Evolutionary conservation across 2,797 vertebrate species (phyloP).

Genomic region (Melanotaenia maccullochi): DNA sequence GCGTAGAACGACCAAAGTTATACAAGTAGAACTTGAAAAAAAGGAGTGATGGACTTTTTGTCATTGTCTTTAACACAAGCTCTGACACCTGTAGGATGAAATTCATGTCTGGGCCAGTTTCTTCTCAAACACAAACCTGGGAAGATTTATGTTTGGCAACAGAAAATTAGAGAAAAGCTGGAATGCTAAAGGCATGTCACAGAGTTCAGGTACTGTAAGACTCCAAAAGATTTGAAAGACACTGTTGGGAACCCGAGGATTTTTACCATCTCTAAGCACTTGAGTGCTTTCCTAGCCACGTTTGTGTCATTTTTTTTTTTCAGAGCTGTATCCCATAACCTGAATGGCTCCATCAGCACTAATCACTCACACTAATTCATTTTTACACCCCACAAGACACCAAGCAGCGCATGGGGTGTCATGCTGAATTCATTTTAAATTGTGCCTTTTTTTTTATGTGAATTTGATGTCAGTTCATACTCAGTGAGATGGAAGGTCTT

Average conservation of each 20-base stretch:
- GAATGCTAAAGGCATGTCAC: constrained; percentile 40
- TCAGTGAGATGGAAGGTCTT: constrained; percentile 11
- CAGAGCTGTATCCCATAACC: constrained; percentile 26
- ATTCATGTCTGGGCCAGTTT: constrained; percentile 46
- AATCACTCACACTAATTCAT: constrained; percentile 24
- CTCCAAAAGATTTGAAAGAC: constrained; percentile 18
- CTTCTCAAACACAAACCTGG: constrained; percentile 18
- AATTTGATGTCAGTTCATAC: neutral
- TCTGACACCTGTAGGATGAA: constrained; percentile 39
- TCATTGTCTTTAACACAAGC: constrained; percentile 8
- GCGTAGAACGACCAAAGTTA: neutral
- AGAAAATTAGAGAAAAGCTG: constrained; percentile 16
- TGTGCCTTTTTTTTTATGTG: constrained; percentile 21
- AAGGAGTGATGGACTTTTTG: neutral
- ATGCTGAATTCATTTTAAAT: neutral
- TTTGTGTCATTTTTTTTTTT: constrained; percentile 7
- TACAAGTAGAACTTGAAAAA: neutral
- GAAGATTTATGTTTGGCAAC: constrained; percentile 49
- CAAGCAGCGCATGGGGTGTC: constrained; percentile 2
- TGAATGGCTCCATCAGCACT: constrained; percentile 15
- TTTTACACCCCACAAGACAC: constrained; percentile 27
- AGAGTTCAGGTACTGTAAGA: constrained; percentile 43
- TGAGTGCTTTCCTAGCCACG: constrained; percentile 1
- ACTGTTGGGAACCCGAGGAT: constrained; percentile 15
- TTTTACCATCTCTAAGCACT: constrained; percentile 9